Conservation (phyloP, 2,797 vertebrate genomes). For the Capromys pilorides region DNA sequence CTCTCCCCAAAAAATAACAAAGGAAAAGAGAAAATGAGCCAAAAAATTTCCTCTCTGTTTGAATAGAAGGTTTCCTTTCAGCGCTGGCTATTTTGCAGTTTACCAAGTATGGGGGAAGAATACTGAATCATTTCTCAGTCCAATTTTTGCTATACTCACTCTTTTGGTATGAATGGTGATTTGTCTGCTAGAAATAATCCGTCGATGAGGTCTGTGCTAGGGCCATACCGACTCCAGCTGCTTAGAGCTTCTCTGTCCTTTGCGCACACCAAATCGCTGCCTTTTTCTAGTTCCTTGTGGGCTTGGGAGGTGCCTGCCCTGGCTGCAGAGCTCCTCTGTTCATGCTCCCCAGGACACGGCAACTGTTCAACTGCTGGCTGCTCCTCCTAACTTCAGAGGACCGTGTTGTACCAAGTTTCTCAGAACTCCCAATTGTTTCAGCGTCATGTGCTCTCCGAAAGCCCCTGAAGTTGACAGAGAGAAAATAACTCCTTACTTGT, state of each 20-base stretch:
- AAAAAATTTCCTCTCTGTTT: neutral
- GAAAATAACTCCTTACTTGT: constrained; percentile 29
- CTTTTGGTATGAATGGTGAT: neutral
- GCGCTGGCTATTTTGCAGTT: neutral
- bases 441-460: neutral
- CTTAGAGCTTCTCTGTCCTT: too few relatives aligned
- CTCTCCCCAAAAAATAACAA: neutral
- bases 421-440: neutral
- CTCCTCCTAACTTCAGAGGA: neutral
- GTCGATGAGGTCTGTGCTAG: neutral
- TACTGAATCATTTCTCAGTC: too few relatives aligned
- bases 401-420: neutral
- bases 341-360: neutral
- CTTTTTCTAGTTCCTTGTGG: neutral
- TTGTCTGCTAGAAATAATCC: neutral
- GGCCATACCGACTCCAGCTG: neutral
- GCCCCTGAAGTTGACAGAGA: neutral
- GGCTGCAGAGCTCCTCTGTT: neutral
- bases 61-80: neutral
- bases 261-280: neutral
- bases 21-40: neutral
- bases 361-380: neutral
- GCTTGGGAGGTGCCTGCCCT: neutral
- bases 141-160: neutral
- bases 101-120: too few relatives aligned